phyloP scores from a whole-genome alignment of 2,888 invertebrate species.

The Trachelus tabidus region DNA sequence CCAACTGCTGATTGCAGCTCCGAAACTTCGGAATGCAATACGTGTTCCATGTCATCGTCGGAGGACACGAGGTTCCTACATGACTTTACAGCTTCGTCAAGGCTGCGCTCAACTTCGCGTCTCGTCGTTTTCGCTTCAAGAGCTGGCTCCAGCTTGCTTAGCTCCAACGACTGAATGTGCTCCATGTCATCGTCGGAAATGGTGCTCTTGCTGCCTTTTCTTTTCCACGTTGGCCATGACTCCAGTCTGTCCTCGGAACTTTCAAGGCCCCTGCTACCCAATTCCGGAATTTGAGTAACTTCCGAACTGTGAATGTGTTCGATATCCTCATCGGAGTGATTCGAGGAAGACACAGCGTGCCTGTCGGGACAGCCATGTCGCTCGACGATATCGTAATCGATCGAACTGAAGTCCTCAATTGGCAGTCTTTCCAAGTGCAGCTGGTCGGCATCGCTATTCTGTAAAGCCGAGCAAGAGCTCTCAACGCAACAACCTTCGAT shows the following conservation, averaged over 20 bases:
- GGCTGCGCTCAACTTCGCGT: not conserved
- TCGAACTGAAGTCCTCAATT: conserved; percentile 44
- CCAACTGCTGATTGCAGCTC: not conserved
- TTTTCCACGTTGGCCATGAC: conserved; percentile 21
- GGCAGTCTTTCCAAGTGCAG: conserved; percentile 25
- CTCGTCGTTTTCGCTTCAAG: not conserved
- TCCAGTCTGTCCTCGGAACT: conserved; percentile 25
- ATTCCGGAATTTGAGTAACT: conserved; percentile 28
- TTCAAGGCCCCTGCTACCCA: conserved; percentile 18
- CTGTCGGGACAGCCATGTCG: conserved; percentile 24
- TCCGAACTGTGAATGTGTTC: conserved; percentile 51
- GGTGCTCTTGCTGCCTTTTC: conserved; percentile 35
- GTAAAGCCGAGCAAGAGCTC: not conserved
- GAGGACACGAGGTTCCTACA: conserved; percentile 35
- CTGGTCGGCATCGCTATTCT: conserved; percentile 14
- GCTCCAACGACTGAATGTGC: conserved; percentile 45
- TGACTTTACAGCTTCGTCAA: not conserved
- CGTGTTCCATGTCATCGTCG: conserved; percentile 59
- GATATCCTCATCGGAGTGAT: conserved; percentile 57
- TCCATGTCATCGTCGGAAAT: conserved; percentile 55
- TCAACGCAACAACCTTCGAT: not conserved
- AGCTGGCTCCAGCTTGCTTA: conserved; percentile 11
- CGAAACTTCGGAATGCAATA: conserved; percentile 47
- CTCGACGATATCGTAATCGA: conserved; percentile 54
- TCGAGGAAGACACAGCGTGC: conserved; percentile 27